Conservation (phyloP, 2,888 invertebrate genomes). For the Agonopterix alstromeriana region DNA sequence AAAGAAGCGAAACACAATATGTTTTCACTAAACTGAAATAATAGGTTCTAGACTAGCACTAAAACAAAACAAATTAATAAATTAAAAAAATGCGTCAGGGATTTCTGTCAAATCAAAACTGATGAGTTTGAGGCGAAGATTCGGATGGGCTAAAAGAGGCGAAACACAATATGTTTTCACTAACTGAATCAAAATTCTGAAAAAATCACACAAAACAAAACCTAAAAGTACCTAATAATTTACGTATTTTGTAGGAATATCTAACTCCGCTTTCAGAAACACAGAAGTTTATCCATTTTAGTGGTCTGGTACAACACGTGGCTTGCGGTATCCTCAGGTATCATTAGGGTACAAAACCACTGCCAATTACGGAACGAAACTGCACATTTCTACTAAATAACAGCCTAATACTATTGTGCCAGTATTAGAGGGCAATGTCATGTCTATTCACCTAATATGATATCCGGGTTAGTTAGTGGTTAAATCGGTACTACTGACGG, state of each 20-base stretch:
- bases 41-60: too few species aligned
- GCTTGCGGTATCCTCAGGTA: constrained; percentile 32
- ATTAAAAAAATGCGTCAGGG: too few species aligned
- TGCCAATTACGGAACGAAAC: constrained; percentile 43
- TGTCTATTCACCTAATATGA: constrained; percentile 27
- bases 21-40: too few species aligned
- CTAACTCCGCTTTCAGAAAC: constrained; percentile 1
- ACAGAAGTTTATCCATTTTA: constrained; percentile 18
- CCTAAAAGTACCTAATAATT: too few species aligned
- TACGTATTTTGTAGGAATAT: neutral
- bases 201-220: too few species aligned
- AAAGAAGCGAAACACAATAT: too few species aligned
- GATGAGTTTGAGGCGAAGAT: too few species aligned
- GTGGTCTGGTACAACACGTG: constrained; percentile 27
- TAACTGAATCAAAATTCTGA: too few species aligned
- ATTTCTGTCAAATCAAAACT: too few species aligned
- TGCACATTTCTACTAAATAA: constrained; percentile 38
- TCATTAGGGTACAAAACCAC: constrained; percentile 43
- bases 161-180: too few species aligned
- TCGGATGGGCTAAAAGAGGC: too few species aligned
- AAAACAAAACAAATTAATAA: too few species aligned
- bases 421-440: constrained; percentile 37
- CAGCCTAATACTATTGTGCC: constrained; percentile 27
- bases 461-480: constrained; percentile 20
- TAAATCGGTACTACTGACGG: neutral